phyloP scores from a whole-genome alignment of 1,140 invertebrate species.

The Drosophila rufa region DNA sequence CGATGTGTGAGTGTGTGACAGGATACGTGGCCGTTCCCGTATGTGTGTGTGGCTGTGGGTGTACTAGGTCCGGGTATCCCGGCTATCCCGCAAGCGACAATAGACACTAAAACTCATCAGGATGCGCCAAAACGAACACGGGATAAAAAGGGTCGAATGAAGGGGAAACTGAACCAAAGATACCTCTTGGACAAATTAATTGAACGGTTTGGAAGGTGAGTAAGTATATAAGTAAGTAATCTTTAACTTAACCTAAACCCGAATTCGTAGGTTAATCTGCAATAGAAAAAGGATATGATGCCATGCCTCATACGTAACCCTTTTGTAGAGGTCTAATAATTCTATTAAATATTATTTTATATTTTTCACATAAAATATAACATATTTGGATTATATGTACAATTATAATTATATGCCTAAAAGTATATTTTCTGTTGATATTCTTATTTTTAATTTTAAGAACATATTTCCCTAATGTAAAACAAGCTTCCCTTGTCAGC shows the following conservation, averaged over 20 bases:
- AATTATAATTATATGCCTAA: too few relatives aligned
- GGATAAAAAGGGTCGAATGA: constrained; percentile 29
- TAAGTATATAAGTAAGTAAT: neutral
- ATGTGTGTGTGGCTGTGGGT: constrained; percentile 22
- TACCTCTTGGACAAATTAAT: constrained; percentile 30
- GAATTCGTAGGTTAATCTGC: too few relatives aligned
- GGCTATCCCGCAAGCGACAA: constrained; percentile 52
- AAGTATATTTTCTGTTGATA: too few relatives aligned
- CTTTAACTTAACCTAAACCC: too few relatives aligned
- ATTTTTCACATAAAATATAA: too few relatives aligned
- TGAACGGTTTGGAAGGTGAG: constrained; percentile 1
- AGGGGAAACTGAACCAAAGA: constrained; percentile 18
- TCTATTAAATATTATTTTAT: too few relatives aligned
- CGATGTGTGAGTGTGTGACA: constrained; percentile 30
- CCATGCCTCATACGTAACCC: too few relatives aligned
- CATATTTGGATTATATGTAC: too few relatives aligned
- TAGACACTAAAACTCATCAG: constrained; percentile 76
- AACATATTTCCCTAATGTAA: neutral
- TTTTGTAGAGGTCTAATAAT: too few relatives aligned
- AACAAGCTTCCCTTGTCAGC: neutral
- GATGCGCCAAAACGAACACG: constrained; percentile 47
- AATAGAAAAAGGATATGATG: too few relatives aligned
- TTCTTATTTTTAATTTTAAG: too few relatives aligned
- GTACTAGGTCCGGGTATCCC: constrained; percentile 6
- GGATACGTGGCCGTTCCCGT: constrained; percentile 12